Evolutionary conservation across 2,888 invertebrate genomes (phyloP).

Genomic region (Hedychridium roseum): DNA sequence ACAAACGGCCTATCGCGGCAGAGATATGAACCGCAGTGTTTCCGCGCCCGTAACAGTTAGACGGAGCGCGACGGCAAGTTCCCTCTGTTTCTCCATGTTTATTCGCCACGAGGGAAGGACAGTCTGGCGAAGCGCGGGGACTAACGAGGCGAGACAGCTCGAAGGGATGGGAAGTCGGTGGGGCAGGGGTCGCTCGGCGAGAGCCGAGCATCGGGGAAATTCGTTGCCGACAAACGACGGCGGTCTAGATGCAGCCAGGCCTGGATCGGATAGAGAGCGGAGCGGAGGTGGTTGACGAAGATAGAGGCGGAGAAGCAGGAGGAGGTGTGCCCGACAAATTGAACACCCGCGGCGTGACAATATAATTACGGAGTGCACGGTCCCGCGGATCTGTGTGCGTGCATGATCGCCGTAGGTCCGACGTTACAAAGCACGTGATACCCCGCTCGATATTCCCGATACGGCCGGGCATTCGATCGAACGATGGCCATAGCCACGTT

Average conservation of each 20-base stretch:
- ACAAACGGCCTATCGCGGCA: too few relatives aligned
- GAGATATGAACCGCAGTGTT: too few relatives aligned
- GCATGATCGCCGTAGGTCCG: constrained; percentile 7
- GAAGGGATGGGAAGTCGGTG: too few relatives aligned
- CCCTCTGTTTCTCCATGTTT: too few relatives aligned
- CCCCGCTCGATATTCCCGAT: constrained; percentile 11
- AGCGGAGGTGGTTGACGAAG: constrained; percentile 1
- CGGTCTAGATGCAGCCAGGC: background rate
- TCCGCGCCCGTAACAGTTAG: too few relatives aligned
- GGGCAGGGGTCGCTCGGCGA: too few relatives aligned
- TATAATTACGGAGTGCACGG: constrained; percentile 35
- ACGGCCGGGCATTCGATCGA: background rate
- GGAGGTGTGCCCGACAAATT: constrained; percentile 37
- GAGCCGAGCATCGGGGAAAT: background rate
- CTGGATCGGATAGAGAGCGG: background rate
- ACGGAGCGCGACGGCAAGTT: too few relatives aligned
- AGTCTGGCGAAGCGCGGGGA: too few relatives aligned
- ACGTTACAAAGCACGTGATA: constrained; percentile 25
- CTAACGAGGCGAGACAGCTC: too few relatives aligned
- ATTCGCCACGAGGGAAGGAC: too few relatives aligned
- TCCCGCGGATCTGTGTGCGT: constrained; percentile 11
- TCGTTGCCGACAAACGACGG: background rate
- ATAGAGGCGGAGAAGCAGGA: constrained; percentile 8
- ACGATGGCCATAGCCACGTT: too few relatives aligned
- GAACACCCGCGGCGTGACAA: constrained; percentile 44